phyloP scores from a whole-genome alignment of 2,113 vertebrate species.

The Malurus cyaneus region DNA sequence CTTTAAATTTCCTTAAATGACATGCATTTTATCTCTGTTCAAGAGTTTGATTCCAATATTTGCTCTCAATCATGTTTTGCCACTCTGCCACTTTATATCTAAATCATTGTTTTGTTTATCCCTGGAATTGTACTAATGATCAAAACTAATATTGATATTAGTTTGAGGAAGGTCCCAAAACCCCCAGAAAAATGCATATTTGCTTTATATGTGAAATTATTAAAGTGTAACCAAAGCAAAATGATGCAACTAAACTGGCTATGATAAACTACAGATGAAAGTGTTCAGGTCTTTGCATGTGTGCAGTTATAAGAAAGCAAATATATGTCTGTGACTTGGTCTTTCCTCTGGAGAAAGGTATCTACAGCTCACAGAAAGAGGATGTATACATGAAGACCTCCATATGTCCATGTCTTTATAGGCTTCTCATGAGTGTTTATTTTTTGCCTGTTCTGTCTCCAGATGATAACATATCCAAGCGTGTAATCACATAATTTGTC shows the following conservation, averaged over 20 bases:
- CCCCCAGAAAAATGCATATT: background rate
- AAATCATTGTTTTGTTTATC: background rate
- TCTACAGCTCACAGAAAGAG: background rate
- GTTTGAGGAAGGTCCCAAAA: background rate
- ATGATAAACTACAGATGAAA: background rate
- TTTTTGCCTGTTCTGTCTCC: background rate
- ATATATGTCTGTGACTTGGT: fast-evolving
- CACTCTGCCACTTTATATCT: background rate
- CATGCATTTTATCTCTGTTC: background rate
- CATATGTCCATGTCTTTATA: background rate
- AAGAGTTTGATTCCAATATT: background rate
- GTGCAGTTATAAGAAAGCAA: background rate
- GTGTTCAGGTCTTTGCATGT: background rate
- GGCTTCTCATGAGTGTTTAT: background rate
- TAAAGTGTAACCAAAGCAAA: background rate
- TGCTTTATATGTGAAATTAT: background rate
- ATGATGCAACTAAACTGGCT: background rate
- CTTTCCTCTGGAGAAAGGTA: background rate
- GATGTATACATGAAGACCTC: background rate
- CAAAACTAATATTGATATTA: background rate
- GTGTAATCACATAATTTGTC: background rate
- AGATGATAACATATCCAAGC: background rate
- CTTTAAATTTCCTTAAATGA: background rate
- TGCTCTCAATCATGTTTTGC: background rate
- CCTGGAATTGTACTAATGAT: background rate